Evolutionary conservation across 2,113 vertebrate genomes (phyloP).

Genomic region (Laticauda colubrina): DNA sequence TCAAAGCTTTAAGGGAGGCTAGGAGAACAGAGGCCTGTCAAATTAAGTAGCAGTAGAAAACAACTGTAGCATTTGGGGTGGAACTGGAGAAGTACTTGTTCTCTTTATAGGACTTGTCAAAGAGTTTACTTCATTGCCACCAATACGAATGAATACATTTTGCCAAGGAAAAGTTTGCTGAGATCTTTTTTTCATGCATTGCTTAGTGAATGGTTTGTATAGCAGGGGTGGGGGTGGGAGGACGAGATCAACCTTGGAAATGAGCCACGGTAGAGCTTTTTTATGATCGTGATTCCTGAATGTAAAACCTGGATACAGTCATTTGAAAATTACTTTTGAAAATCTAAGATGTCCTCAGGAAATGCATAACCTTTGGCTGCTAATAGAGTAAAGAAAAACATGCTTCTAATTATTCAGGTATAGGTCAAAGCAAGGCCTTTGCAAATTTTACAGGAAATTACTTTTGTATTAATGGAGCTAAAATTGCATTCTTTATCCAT

Average conservation of each 20-base stretch:
- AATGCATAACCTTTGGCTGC: constrained; percentile 14
- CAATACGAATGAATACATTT: background rate
- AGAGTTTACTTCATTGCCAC: background rate
- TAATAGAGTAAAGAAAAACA: constrained; percentile 17
- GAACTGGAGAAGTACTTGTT: background rate
- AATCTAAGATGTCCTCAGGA: constrained; percentile 21
- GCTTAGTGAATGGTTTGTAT: background rate
- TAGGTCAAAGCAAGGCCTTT: constrained; percentile 17
- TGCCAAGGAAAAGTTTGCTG: background rate
- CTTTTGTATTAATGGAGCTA: constrained; percentile 10
- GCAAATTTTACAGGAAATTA: constrained; percentile 28
- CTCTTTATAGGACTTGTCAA: background rate
- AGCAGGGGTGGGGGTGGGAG: background rate
- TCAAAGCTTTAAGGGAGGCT: background rate
- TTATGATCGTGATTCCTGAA: background rate
- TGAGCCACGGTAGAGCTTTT: background rate
- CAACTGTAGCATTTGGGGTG: background rate
- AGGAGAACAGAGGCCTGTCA: background rate
- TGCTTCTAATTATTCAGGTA: constrained; percentile 14
- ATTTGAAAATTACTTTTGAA: background rate
- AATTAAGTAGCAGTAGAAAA: background rate
- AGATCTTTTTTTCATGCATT: background rate
- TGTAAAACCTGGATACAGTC: background rate
- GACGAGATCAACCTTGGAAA: background rate
- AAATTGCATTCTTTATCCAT: background rate